Conservation (phyloP, 1,140 invertebrate genomes). For the Saccostrea glomerata region DNA sequence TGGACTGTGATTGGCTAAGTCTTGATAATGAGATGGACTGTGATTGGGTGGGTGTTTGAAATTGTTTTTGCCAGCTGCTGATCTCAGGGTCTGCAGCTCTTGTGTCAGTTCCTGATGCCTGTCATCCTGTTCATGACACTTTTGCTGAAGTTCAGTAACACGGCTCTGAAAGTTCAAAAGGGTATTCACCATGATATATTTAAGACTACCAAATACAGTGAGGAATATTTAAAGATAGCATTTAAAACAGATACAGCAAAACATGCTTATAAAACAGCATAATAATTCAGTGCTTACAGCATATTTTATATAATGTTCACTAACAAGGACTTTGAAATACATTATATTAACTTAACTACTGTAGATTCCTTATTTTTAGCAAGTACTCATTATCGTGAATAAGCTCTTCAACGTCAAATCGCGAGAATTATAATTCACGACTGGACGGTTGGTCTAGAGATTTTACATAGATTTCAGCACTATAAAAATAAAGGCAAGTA, state of each 20-base stretch:
- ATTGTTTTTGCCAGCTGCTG: constrained; percentile 57
- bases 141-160: constrained; percentile 75
- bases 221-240: no score
- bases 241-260: no score
- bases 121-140: constrained; percentile 89
- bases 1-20: constrained; percentile 29
- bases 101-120: constrained; percentile 92
- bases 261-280: neutral
- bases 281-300: neutral
- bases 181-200: no score
- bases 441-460: no score
- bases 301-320: neutral
- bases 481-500: no score
- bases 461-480: no score
- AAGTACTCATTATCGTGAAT: no score
- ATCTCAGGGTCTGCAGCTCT: constrained; percentile 84
- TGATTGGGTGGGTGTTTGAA: constrained; percentile 53
- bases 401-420: no score
- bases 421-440: no score
- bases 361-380: no score
- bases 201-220: no score
- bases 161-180: constrained; percentile 44
- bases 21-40: constrained; percentile 41
- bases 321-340: neutral
- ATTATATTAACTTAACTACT: no score